These are phyloP conservation scores for Altica lythri DNA, from an alignment of 2,888 invertebrate genomes.

Conservation along the genomic window DNA sequence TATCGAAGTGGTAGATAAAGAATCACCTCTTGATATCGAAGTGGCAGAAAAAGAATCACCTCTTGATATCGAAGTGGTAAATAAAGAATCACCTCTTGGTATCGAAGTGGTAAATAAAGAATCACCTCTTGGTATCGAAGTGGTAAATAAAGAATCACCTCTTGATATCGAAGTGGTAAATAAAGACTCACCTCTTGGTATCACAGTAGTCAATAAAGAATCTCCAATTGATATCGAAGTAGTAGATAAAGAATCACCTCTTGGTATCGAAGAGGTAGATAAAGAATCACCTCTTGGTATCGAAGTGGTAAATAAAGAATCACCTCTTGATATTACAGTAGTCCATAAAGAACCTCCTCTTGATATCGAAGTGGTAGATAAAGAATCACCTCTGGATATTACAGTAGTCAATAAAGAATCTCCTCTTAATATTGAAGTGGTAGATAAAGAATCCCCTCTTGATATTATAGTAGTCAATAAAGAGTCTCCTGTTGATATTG, in stretches of 20 bases:
- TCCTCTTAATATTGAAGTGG: background rate
- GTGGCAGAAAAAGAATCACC: background rate
- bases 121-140: background rate
- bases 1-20: background rate
- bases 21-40: background rate
- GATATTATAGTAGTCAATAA: background rate
- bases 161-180: background rate
- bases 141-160: background rate
- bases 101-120: background rate
- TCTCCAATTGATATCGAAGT: background rate
- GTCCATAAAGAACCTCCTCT: slow-evolving; percentile 4
- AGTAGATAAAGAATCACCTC: background rate
- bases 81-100: background rate
- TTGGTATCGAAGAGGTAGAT: too few relatives aligned
- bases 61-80: background rate
- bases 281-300: background rate
- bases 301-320: background rate
- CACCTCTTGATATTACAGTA: background rate
- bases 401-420: background rate
- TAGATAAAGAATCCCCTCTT: slow-evolving; percentile 6
- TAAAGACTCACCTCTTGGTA: background rate
- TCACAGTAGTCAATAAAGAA: background rate
- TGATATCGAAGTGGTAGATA: background rate
- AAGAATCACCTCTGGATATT: background rate
- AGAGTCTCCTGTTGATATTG: background rate